Evolutionary conservation across 1,140 invertebrate genomes (phyloP).

Genomic region (Magallana gigas): DNA sequence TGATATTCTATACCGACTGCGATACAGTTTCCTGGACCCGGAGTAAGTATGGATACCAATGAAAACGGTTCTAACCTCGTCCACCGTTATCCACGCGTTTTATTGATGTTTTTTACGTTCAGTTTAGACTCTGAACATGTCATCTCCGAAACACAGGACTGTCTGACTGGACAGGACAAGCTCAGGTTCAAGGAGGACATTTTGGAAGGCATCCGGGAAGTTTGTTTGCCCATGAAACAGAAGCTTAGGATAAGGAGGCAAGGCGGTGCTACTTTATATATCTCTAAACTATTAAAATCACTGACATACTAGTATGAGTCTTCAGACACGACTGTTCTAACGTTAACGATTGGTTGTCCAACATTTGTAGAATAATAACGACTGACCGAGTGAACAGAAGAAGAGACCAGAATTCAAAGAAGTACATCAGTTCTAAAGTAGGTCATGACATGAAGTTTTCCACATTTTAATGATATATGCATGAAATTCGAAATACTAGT

Average conservation of each 20-base stretch:
- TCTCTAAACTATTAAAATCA: not conserved
- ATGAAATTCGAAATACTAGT: too few species aligned
- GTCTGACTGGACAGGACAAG: constrained; percentile 2
- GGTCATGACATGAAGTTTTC: not conserved
- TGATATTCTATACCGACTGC: constrained; percentile 20
- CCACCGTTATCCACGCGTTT: too few species aligned
- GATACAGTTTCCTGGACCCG: not conserved
- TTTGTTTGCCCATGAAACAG: not conserved
- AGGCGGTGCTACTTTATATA: not conserved
- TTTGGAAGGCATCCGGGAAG: not conserved
- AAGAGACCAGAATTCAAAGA: not conserved
- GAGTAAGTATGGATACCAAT: not conserved
- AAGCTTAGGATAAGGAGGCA: not conserved
- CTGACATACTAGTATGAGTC: too few species aligned
- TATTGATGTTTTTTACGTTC: not conserved
- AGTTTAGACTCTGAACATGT: constrained; percentile 1
- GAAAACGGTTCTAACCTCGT: too few species aligned
- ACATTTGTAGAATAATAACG: not conserved
- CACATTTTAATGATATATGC: too few species aligned
- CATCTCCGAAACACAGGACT: not conserved
- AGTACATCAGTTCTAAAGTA: constrained; percentile 1
- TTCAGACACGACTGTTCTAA: too few species aligned
- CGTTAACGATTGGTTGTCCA: too few species aligned
- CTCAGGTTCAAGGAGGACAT: constrained; percentile 12
- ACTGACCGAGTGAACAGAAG: not conserved